A percentile compares a stretch with the other conserved stretches of the same genome.
These are phyloP conservation scores for Xyrichtys novacula DNA, from an alignment of 2,797 vertebrate species.

Conservation along the genomic window DNA sequence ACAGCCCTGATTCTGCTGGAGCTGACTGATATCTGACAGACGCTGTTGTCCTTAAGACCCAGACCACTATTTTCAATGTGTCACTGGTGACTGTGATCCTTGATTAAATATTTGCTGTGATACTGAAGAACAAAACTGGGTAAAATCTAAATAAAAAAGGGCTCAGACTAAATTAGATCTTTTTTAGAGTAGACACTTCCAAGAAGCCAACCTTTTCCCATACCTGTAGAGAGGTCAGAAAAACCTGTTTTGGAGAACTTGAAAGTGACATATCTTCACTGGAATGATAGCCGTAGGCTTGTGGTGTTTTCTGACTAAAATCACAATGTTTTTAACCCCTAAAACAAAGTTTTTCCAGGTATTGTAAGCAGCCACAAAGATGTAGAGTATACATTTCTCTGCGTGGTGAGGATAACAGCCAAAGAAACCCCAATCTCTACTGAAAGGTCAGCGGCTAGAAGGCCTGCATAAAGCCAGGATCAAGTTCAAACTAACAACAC, in stretches of 20 bases:
- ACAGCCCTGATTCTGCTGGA: too few species aligned
- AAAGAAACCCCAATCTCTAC: not conserved
- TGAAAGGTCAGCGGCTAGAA: constrained; percentile 33
- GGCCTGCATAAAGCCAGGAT: constrained; percentile 44
- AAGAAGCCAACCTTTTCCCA: not conserved
- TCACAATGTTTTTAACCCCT: too few species aligned
- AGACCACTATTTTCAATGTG: too few species aligned
- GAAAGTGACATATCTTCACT: not conserved
- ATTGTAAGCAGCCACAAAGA: not conserved
- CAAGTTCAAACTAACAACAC: constrained; percentile 55
- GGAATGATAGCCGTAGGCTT: not conserved
- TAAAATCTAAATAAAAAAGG: too few species aligned
- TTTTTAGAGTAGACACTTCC: too few species aligned
- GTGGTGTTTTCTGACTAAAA: not conserved
- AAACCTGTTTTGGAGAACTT: not conserved
- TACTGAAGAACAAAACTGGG: not conserved
- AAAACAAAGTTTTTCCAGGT: too few species aligned
- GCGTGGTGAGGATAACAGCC: too few species aligned
- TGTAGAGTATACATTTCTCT: too few species aligned
- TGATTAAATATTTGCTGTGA: not conserved
- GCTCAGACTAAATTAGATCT: too few species aligned
- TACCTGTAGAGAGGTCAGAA: not conserved
- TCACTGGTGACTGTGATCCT: too few species aligned
- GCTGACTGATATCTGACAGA: too few species aligned
- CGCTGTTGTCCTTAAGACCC: too few species aligned